These are phyloP conservation scores for Acanthiza pusilla DNA, from an alignment of 2,797 vertebrate species.

Conservation along the genomic window DNA sequence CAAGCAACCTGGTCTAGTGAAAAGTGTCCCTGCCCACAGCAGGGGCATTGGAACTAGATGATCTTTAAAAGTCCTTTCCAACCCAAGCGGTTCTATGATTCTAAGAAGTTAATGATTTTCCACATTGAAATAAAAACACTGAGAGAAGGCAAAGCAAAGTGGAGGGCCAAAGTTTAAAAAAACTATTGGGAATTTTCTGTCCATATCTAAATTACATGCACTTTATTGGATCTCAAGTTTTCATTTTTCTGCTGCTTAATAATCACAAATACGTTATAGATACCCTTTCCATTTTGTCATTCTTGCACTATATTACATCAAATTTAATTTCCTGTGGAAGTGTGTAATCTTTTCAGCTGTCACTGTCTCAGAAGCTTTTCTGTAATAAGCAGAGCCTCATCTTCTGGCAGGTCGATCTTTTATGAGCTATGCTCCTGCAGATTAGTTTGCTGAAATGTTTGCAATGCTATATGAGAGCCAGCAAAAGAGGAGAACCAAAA, in stretches of 20 bases:
- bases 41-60: background rate
- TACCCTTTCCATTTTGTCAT: slow-evolving; percentile 30
- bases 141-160: background rate
- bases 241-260: slow-evolving; percentile 28
- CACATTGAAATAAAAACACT: background rate
- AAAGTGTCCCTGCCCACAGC: background rate
- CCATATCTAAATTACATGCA: slow-evolving; percentile 5
- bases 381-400: slow-evolving; percentile 20
- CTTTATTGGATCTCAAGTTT: background rate
- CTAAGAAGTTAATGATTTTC: background rate
- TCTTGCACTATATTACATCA: slow-evolving; percentile 29
- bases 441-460: slow-evolving; percentile 40
- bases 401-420: slow-evolving; percentile 7
- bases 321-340: slow-evolving; percentile 63
- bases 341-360: slow-evolving; percentile 30
- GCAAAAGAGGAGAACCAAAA: slow-evolving; percentile 20
- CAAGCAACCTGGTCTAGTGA: background rate
- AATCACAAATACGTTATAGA: background rate
- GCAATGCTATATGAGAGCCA: background rate
- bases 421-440: slow-evolving; percentile 26
- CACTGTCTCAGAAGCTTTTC: slow-evolving; percentile 36
- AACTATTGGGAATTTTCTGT: background rate
- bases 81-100: background rate
- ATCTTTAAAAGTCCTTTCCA: background rate
- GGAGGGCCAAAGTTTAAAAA: background rate